These are phyloP conservation scores for Meteorus cinctellus DNA, from an alignment of 2,888 invertebrate species.

Conservation along the genomic window DNA sequence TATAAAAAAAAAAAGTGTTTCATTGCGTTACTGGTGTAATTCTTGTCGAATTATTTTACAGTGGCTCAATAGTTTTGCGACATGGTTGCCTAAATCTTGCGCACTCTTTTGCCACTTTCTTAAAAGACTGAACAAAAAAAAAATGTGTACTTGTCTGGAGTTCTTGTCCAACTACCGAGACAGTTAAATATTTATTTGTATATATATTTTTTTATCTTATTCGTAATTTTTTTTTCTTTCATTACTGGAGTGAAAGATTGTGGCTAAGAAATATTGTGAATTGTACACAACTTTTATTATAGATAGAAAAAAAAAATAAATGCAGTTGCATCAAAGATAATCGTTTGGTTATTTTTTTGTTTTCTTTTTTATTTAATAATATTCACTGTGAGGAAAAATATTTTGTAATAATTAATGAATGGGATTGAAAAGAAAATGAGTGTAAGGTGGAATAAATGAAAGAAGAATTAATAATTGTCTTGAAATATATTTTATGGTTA, in stretches of 20 bases:
- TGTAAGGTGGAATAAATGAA: no score
- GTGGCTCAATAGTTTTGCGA: conserved; percentile 23
- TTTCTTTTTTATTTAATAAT: no score
- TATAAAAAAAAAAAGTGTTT: neutral
- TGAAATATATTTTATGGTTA: no score
- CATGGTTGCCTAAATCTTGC: conserved; percentile 16
- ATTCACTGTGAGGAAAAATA: no score
- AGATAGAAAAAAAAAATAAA: neutral
- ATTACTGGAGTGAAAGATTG: neutral
- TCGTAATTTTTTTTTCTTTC: neutral
- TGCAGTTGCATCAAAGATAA: neutral
- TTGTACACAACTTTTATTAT: neutral
- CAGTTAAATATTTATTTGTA: neutral
- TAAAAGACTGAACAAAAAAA: neutral
- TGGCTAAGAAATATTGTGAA: neutral
- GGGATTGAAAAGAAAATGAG: no score
- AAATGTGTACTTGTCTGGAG: neutral
- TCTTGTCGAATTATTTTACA: conserved; percentile 11
- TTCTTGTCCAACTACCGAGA: neutral
- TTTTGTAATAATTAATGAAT: no score
- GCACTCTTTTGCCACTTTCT: conserved; percentile 24
- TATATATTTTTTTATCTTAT: no score
- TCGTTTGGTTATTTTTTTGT: no score
- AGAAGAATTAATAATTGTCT: no score
- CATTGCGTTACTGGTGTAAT: conserved; percentile 1